Evolutionary conservation across 2,797 vertebrate genomes (phyloP).

Genomic region (Hydrocynus forskahlii): DNA sequence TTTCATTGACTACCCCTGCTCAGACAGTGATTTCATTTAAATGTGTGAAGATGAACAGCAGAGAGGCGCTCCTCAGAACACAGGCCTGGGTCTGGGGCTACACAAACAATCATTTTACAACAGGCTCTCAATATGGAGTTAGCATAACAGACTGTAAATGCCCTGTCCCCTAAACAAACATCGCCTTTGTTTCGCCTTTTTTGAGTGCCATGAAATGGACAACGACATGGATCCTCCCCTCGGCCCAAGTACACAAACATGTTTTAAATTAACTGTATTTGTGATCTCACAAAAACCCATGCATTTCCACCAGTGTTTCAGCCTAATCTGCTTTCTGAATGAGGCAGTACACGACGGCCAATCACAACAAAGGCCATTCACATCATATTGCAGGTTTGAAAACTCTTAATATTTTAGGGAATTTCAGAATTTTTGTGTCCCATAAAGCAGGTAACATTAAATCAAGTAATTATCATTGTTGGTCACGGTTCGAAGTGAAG

Average conservation of each 20-base stretch:
- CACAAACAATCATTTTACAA: neutral
- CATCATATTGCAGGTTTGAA: no score
- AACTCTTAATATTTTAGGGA: no score
- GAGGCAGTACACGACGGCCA: no score
- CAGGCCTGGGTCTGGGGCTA: slow-evolving; percentile 3
- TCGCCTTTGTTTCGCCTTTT: no score
- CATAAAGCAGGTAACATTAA: neutral
- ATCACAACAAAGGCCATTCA: no score
- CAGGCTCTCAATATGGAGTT: neutral
- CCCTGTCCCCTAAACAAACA: neutral
- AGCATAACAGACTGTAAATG: neutral
- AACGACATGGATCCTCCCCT: no score
- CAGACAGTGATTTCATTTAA: slow-evolving; percentile 26
- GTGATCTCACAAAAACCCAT: no score
- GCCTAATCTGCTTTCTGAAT: no score
- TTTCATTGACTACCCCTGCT: slow-evolving; percentile 59
- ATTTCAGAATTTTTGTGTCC: neutral
- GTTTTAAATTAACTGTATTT: no score
- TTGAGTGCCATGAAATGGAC: no score
- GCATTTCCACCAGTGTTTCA: no score
- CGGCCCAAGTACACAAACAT: no score
- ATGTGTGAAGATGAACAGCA: slow-evolving; percentile 23
- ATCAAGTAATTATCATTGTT: neutral
- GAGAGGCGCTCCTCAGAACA: neutral
- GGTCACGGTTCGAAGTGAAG: neutral